phyloP scores from a whole-genome alignment of 2,888 invertebrate genomes.

The Eupithecia abbreviata region DNA sequence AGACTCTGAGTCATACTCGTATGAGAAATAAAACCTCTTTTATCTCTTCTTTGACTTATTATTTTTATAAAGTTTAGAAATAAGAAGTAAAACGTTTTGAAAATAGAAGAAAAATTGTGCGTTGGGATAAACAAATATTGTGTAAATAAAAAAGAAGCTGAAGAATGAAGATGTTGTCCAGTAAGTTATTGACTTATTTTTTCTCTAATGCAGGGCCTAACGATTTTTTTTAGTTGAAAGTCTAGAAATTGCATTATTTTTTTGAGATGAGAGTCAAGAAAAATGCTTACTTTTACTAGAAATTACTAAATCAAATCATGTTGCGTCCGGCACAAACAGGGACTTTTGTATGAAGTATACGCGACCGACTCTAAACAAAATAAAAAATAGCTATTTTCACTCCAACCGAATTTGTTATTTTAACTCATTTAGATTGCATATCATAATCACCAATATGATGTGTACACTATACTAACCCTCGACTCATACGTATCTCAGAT shows the following conservation, averaged over 20 bases:
- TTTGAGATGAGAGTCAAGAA: not conserved
- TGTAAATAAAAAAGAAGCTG: not conserved
- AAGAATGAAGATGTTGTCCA: constrained; percentile 7
- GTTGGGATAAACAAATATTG: not conserved
- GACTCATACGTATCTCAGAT: no score
- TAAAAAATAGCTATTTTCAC: not conserved
- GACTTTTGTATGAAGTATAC: not conserved
- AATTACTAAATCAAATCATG: not conserved
- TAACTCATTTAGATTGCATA: not conserved
- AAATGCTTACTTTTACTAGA: not conserved
- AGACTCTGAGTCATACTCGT: not conserved
- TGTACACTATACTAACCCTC: no score
- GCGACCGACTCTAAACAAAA: not conserved
- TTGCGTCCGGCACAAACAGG: not conserved
- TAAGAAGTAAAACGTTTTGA: not conserved
- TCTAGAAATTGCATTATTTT: not conserved
- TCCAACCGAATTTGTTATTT: not conserved
- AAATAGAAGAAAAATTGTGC: not conserved
- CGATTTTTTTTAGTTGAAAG: no score
- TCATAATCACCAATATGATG: not conserved
- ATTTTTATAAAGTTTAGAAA: not conserved
- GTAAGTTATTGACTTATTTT: not conserved
- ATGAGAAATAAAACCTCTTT: constrained; percentile 11
- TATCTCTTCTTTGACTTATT: not conserved
- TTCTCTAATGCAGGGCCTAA: not conserved